phyloP scores from a whole-genome alignment of 2,797 vertebrate genomes.

The Sternotherus odoratus region DNA sequence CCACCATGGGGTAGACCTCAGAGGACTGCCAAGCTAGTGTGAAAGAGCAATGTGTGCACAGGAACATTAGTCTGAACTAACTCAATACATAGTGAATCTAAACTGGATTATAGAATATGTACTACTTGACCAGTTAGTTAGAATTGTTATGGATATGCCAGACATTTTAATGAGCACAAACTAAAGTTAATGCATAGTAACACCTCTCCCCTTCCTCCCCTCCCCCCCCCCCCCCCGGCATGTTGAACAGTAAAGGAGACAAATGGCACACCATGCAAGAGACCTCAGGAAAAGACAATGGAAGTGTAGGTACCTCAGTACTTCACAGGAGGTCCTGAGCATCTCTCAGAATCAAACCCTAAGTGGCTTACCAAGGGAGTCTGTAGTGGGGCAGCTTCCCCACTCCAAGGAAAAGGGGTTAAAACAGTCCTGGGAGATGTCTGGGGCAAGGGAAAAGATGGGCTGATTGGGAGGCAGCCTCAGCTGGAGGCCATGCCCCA shows the following conservation, averaged over 20 bases:
- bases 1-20: neutral
- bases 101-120: neutral
- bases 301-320: fast-evolving
- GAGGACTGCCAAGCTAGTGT: neutral
- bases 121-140: neutral
- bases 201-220: no score
- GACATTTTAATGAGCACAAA: neutral
- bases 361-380: neutral
- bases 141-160: neutral
- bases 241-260: neutral
- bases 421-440: no score
- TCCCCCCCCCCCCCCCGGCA: no score
- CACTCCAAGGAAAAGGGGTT: no score
- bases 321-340: neutral
- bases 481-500: no score
- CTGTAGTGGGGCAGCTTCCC: no score
- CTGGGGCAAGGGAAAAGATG: no score
- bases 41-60: neutral
- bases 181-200: neutral
- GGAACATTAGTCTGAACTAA: neutral
- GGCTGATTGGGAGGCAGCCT: no score
- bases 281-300: constrained; percentile 38
- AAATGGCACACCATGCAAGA: neutral
- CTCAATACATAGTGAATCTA: neutral
- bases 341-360: neutral